Evolutionary conservation across 2,888 invertebrate genomes (phyloP), one percentile per base, ranked within the genome.

Genomic region (Stenchaetothrips biformis): DNA sequence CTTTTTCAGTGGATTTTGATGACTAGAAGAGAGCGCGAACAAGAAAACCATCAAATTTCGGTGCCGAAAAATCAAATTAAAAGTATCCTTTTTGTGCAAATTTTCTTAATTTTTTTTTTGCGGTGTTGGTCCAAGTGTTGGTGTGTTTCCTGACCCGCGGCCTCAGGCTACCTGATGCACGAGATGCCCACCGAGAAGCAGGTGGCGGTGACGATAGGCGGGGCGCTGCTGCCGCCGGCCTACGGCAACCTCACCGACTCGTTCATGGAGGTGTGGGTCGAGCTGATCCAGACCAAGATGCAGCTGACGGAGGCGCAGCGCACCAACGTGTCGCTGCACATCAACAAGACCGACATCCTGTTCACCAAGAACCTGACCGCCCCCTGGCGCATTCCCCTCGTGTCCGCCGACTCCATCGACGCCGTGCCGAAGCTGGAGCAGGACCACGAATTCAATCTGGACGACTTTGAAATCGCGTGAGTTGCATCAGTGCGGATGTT

Each of bases 11-110:
- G 89, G 7, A 89, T 91, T 11, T 89, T 94, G 82, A 90, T 93
- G 87, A 88, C 90, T 84, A 93, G 91, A 84, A 91, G 90, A 82
- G 94, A 93, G 83, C 92, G 90, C 84, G 89, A 91, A 59, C 80
- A 79, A 8, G 88, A 89, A 78, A 86, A 89, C 27, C 91, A 91
- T 84, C 91, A 92, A 84, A 88, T 94, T 0, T 91, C 90, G 6
- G 88, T 93, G 80, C 88, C 90, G 3, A 88, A 88, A 0, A 87
- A 87, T 67, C 86, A 89, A 83, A 85, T 88, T 2, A 90, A 88
- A 85, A 88, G 91, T 87, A 88, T 87, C 85, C 85, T 87, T 87
- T 84, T 37, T 48, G 27, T n/a, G 48, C 48, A 79, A 79, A 8
- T 21, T 78, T 78, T 37, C 37, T 4, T 37, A 37, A 37, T 2